Evolutionary conservation across 2,113 vertebrate genomes (phyloP), one percentile per base, ranked within the genome.

Genomic region (Ceyx cyanopectus): DNA sequence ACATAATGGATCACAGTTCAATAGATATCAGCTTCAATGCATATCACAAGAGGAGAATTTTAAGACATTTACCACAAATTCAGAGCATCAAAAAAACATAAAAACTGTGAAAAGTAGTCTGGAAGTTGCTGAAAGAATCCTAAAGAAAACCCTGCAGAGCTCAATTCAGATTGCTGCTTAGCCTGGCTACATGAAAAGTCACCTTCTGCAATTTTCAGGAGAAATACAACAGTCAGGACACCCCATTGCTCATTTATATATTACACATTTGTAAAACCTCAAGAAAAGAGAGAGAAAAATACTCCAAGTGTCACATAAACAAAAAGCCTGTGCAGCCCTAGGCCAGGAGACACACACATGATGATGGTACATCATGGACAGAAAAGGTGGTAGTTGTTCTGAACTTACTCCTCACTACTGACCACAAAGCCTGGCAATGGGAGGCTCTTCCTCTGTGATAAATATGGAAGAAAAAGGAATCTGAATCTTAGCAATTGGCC

Each of bases 11-110:
- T 62, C 77, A 70, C 14, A 84, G 69, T 81, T 89, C 81, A 87
- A 68, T 81, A 85, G 40, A 57, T 92, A 87, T 26, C 46, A 81
- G 58, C 62, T 56, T 63, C 58, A 91, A 81, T 41, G 56, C 73
- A 67, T 81, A 84, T 41, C 53, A 78, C 67, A 94, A 87, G 54
- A 48, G 76, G 32, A 56, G 84, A 73, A 92, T 89, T 95, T 94
- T 32, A 86, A 75, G 69, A 69, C 81, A 92, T 89, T 92, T 73
- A 56, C 37, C 57, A 74, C 65, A 78, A 48, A 92, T 78, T 77
- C 61, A 84, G 32, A 70, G 27, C 62, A 86, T 70, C 51, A 70
- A 81, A 91, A 78, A 75, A 54, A 10, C 37, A 37, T 37, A 10
- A 86, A 65, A 77, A 32, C 57, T 15, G 53, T 46, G 27, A 29